Evolutionary conservation across 1,140 invertebrate species (phyloP), one percentile per base, ranked within the genome.

Genomic region (Zaprionus kolodkinae): DNA sequence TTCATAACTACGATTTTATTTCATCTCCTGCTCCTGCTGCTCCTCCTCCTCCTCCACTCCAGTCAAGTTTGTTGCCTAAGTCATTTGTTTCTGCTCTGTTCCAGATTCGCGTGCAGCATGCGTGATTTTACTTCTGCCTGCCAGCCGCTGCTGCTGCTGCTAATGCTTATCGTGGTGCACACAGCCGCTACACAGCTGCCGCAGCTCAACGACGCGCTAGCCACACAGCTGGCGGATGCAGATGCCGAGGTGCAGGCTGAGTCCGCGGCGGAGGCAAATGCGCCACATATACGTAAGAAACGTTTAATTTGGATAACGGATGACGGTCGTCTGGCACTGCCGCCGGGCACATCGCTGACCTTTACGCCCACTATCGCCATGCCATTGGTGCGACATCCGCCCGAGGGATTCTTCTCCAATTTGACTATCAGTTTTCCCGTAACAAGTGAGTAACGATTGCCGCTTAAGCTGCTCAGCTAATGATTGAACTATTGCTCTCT

Each of bases 401-500:
- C 96, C 1, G 95, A 96, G 83, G 97, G 96, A 54, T 97, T 97
- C 91, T 94, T 96, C 69, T 97, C 96, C 62, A 97, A 97, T 86
- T 94, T 97, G 93, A 96, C 96, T 27, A 95, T 97, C 82, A 97
- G 96, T 93, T 94, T 97, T 73, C 97, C 97, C n/a, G 96, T 97
- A 91, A 96, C 96, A 82, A 97, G 96, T 97, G 93, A 95, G 96
- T 95, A 7, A 25, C 25, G 40, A 71, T n/a, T 27, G 45, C 4
- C 7, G 6, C 0, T 10, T 2, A 15, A 45, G 6, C 7, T 9
- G n/a, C 6, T 45, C 6, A 45, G 3, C 2, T 2, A 21, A 15
- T 48, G 33, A 77, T 68, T 69, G 27, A 65, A 30, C 81, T 74
- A 17, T 7, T 15, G 40, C 17, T 45, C 7, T 13, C 12, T 6